Base-by-base conservation (phyloP, 2,113 vertebrate species). In the Salminus brasiliensis region DNA sequence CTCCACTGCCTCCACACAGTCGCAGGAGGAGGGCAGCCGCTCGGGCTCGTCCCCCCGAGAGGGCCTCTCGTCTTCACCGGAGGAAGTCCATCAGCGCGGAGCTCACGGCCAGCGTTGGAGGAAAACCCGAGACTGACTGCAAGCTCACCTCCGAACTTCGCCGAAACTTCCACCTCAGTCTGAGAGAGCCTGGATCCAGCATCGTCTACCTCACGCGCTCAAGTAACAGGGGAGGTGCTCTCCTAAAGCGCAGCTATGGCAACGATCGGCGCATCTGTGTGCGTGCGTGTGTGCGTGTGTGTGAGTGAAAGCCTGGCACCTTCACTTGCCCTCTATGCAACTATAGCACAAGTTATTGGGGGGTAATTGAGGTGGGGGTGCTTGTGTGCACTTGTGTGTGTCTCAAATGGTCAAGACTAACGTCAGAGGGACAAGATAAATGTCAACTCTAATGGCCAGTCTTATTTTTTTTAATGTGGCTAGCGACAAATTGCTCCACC, bases 91-190 rank as follows among this genome's bases (percentile, higher is more conserved):
- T 89, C 95, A 94, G 84, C 95, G 94, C 63, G 95, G 95, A 86
- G 94, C 94, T 88, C 94, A 94, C 45, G 93, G 95, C 89, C 97
- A 96, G 86, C 96, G 95, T 88, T 93, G 96, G 89, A 98, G 96
- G 94, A 98, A 96, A 91, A 95, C 95, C 90, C 96, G 96, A 91
- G 84, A 77, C 32, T 70, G 71, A 87, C 83, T 23, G 5, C 34
- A 6, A 13, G 34, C 71, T 81, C 83, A 79, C 85, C 84, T 84
- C 83, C 47, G 43, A 69, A 45, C 27, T 34, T 88, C 81, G 77
- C 80, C 36, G 32, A 53, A 78, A 81, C 80, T 72, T 92, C 90
- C 92, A 90, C 84, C 71, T 90, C 85, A 90, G 80, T 89, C 85
- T 88, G 88, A 88, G 81, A 85, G 41, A 85, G 87, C 81, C 85